Base-by-base conservation (phyloP, 1,140 invertebrate species). In the Lepidurus packardi region DNA sequence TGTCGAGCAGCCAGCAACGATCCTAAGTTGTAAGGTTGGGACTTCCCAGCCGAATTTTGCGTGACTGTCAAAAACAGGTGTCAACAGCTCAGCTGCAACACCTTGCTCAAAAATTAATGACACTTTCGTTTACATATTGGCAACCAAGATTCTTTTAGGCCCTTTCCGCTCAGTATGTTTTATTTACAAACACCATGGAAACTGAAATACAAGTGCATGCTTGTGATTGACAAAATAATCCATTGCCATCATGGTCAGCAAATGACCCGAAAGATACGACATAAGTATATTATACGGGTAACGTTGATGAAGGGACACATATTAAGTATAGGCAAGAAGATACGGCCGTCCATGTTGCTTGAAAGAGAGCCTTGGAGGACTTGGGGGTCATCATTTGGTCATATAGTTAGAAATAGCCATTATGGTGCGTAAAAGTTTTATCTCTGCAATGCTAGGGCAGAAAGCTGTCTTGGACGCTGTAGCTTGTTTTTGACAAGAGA, bases 401-500 rank as follows among this genome's bases (percentile, higher is more conserved):
- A 34, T 34, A 34, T 34, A 34, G 34, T 34, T 34, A 34, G 34
- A 34, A 34, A 34, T 34, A 34, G 34, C 34, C 4, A 34, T 34
- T 34, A 34, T 4, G 34, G 34, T 34, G 34, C 3, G 34, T 34
- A 34, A 34, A 34, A 34, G 34, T 34, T 34, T 34, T 34, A 34
- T 34, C 34, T 34, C 34, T 4, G 34, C 34, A 34, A 34, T 34
- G 34, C 34, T 34, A 4, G 34, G 3, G 34, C 34, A 34, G 53
- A 65, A 65, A 65, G 53, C 53, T 65, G 53, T 65, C 53, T 65
- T 65, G 53, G 53, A 65, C 21, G 53, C 8, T 65, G 53, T 21
- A 65, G 53, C 53, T 65, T 65, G 53, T 65, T 65, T 65, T 65
- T 65, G 53, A 65, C 53, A 65, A n/a, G 53, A 13, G 53, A 65